A percentile compares a stretch with the other conserved stretches of the same genome.
phyloP scores from a whole-genome alignment of 2,113 vertebrate genomes.

The Takifugu flavidus region DNA sequence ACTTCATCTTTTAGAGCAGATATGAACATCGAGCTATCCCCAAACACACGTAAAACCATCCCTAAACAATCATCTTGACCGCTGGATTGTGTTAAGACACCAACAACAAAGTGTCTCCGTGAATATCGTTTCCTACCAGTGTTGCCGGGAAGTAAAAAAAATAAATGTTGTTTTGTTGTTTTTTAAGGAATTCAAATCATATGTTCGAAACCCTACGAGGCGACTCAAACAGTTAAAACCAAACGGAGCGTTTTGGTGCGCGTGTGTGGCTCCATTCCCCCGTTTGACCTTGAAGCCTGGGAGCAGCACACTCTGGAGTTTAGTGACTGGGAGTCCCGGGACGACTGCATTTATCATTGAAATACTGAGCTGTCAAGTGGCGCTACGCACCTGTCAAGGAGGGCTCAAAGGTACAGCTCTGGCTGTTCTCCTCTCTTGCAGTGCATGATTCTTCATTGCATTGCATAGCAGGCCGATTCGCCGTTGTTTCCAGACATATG shows the following conservation, averaged over 20 bases:
- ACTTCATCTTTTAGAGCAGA: too few species aligned
- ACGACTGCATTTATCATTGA: conserved; percentile 81
- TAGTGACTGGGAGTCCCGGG: conserved; percentile 77
- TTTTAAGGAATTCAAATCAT: too few species aligned
- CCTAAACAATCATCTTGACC: too few species aligned
- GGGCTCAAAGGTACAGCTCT: conserved; percentile 77
- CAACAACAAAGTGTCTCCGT: too few species aligned
- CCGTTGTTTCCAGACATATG: conserved; percentile 74
- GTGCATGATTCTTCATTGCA: conserved; percentile 78
- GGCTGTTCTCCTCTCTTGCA: conserved; percentile 73
- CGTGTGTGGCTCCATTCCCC: conserved; percentile 62
- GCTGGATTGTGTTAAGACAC: too few species aligned
- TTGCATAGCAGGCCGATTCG: conserved; percentile 67
- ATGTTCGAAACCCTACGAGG: too few species aligned
- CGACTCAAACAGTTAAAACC: too few species aligned
- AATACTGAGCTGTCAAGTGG: conserved; percentile 81
- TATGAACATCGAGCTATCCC: too few species aligned
- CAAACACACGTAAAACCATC: too few species aligned
- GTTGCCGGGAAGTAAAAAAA: too few species aligned
- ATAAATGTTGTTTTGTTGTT: too few species aligned
- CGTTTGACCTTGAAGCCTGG: conserved; percentile 76
- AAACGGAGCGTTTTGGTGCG: neutral
- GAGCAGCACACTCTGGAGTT: conserved; percentile 72
- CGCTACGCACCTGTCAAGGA: conserved; percentile 77
- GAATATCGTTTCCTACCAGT: too few species aligned